Conservation (phyloP, 2,113 vertebrate species). For the Gallinago paraguaiae region DNA sequence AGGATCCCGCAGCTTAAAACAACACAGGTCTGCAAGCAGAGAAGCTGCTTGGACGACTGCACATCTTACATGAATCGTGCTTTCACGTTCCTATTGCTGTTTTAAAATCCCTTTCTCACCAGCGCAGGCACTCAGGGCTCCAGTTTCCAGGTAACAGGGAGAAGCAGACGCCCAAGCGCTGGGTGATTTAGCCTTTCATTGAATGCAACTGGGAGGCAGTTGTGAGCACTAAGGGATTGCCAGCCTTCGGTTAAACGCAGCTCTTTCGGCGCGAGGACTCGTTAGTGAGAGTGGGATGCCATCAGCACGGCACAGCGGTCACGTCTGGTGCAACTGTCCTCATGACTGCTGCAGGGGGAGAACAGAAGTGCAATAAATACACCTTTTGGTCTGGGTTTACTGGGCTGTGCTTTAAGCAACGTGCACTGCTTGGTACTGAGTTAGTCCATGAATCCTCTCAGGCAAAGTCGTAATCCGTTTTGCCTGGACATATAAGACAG, state of each 20-base stretch:
- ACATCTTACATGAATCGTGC: not conserved
- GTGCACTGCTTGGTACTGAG: not conserved
- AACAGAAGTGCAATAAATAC: not conserved
- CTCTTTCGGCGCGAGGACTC: not conserved
- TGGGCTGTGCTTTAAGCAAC: not conserved
- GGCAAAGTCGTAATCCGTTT: not conserved
- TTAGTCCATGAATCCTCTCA: not conserved
- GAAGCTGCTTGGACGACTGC: not conserved
- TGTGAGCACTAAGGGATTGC: not conserved
- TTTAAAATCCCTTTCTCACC: slow-evolving; percentile 8
- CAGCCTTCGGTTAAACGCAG: not conserved
- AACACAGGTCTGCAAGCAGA: not conserved
- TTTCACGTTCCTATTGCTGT: not conserved
- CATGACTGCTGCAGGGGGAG: not conserved
- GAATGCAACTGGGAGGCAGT: not conserved
- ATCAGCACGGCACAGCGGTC: not conserved
- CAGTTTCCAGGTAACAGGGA: slow-evolving; percentile 54
- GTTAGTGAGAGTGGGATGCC: not conserved
- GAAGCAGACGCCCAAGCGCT: not conserved
- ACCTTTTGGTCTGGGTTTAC: not conserved
- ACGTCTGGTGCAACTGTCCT: not conserved
- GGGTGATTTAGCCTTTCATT: not conserved
- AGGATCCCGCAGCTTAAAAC: not conserved
- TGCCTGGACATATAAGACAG: not conserved
- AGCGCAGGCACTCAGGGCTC: not conserved